Conservation (phyloP, 2,113 vertebrate species). For the Zosterops hypoxanthus region DNA sequence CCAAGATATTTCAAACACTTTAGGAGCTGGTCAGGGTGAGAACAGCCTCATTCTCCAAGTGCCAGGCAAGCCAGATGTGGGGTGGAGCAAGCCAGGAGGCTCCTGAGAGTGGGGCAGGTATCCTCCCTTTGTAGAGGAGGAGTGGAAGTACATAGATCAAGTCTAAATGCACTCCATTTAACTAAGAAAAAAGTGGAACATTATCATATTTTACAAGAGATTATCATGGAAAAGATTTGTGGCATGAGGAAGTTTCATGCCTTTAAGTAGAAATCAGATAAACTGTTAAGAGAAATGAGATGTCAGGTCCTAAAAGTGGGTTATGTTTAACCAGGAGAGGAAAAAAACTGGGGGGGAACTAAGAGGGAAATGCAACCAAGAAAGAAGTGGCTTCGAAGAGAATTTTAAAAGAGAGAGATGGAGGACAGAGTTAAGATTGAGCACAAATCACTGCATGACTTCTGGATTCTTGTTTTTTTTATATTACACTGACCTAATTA, state of each 20-base stretch:
- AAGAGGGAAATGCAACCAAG: not conserved
- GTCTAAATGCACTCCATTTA: not conserved
- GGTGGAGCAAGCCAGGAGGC: not conserved
- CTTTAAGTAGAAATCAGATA: not conserved
- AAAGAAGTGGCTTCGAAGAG: not conserved
- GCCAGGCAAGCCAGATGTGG: not conserved
- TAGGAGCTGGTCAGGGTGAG: not conserved
- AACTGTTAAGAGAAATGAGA: not conserved
- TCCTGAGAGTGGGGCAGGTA: not conserved
- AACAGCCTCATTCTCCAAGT: not conserved
- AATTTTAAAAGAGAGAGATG: not conserved
- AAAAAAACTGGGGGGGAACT: not conserved
- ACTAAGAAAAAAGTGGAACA: not conserved
- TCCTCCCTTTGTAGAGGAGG: not conserved
- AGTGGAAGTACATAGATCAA: accelerated
- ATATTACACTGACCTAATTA: slow-evolving; percentile 23
- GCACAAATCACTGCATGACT: slow-evolving; percentile 53
- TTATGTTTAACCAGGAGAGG: not conserved
- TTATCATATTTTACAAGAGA: not conserved
- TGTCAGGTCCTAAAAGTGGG: not conserved
- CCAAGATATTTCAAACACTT: not conserved
- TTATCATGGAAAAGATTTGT: not conserved
- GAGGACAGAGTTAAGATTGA: slow-evolving; percentile 10
- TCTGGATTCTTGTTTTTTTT: not conserved
- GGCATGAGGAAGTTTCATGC: not conserved